Evolutionary conservation across 2,888 invertebrate genomes (phyloP).

Genomic region (Drosophila macrospina): DNA sequence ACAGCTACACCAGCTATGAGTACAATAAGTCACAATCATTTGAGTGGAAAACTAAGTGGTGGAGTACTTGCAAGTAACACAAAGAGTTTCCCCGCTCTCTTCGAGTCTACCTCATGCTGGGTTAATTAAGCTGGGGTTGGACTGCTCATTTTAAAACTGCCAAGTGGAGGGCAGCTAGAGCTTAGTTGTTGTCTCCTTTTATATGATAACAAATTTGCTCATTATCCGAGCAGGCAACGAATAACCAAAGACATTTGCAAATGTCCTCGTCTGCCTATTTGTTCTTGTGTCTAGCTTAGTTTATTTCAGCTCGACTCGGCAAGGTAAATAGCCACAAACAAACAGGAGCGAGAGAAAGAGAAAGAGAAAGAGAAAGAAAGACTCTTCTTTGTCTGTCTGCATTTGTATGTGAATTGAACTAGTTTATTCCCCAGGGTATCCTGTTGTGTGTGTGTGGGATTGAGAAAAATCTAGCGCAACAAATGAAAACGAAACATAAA

Average conservation of each 20-base stretch:
- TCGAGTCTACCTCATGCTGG: slow-evolving; percentile 5
- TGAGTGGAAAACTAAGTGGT: slow-evolving; percentile 22
- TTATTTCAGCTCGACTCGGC: slow-evolving; percentile 53
- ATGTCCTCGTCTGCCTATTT: slow-evolving; percentile 68
- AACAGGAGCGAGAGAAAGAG: not conserved
- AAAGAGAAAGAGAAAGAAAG: not conserved
- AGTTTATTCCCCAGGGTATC: slow-evolving; percentile 61
- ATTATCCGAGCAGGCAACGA: slow-evolving; percentile 60
- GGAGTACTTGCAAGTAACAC: slow-evolving; percentile 18
- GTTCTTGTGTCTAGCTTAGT: slow-evolving; percentile 67
- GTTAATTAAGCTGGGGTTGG: slow-evolving; percentile 63
- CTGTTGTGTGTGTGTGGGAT: slow-evolving; percentile 53
- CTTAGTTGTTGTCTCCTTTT: slow-evolving; percentile 68
- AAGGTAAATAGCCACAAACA: slow-evolving; percentile 53
- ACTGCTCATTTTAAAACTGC: slow-evolving; percentile 75
- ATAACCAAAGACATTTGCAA: slow-evolving; percentile 79
- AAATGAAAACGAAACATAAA: slow-evolving; percentile 70
- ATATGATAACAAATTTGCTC: slow-evolving; percentile 81
- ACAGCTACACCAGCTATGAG: slow-evolving; percentile 35
- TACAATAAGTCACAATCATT: slow-evolving; percentile 43
- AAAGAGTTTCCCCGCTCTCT: slow-evolving; percentile 15
- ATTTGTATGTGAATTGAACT: slow-evolving; percentile 68
- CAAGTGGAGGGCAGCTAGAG: slow-evolving; percentile 46
- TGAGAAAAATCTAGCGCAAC: slow-evolving; percentile 83
- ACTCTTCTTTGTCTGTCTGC: slow-evolving; percentile 29